These are phyloP conservation scores for Muscidifurax raptorellus DNA, from an alignment of 1,140 invertebrate species.

Conservation along the genomic window DNA sequence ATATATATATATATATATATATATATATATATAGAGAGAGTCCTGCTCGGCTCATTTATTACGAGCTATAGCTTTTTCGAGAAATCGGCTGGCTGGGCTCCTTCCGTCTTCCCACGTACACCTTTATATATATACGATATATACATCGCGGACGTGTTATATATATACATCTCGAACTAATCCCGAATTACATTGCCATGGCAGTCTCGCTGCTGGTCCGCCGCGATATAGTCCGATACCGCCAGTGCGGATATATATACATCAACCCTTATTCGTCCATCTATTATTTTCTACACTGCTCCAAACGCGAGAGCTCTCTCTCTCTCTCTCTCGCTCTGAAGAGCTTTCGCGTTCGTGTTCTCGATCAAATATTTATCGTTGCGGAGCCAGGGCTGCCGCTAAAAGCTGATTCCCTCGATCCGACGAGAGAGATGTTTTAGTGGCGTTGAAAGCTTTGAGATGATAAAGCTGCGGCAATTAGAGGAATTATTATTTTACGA, in stretches of 20 bases:
- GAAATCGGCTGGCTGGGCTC: not conserved
- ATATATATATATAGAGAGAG: no score
- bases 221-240: slow-evolving; percentile 21
- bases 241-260: no score
- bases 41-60: slow-evolving; percentile 12
- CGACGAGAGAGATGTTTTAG: not conserved
- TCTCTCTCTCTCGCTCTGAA: no score
- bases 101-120: no score
- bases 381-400: not conserved
- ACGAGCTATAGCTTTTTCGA: not conserved
- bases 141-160: not conserved
- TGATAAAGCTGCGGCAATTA: slow-evolving; percentile 9
- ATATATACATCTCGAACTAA: slow-evolving; percentile 4
- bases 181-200: slow-evolving; percentile 22
- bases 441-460: not conserved
- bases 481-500: slow-evolving; percentile 1
- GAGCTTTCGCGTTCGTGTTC: not conserved
- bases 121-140: not conserved
- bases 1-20: no score
- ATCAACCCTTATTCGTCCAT: not conserved
- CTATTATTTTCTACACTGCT: slow-evolving; percentile 3
- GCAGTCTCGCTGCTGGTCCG: not conserved
- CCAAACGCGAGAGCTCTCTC: not conserved
- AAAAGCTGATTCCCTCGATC: slow-evolving; percentile 1
- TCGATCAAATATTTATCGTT: slow-evolving; percentile 19